Evolutionary conservation across 2,888 invertebrate genomes (phyloP).

Genomic region (Chaitophorus viminalis): DNA sequence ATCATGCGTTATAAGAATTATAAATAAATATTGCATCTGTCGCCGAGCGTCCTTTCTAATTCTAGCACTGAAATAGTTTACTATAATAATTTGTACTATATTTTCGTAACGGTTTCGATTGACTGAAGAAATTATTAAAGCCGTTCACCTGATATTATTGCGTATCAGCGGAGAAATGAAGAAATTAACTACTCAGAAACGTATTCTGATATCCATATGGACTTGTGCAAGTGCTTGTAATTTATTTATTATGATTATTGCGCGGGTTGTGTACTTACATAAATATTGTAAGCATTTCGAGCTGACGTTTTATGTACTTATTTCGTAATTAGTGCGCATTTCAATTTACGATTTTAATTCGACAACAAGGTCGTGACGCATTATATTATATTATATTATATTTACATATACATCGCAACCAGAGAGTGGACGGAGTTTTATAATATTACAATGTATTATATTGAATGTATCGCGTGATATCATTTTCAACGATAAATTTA

Average conservation of each 20-base stretch:
- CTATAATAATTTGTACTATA: no score
- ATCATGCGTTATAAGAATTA: no score
- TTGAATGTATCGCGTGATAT: conserved; percentile 17
- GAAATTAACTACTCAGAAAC: no score
- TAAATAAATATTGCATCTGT: no score
- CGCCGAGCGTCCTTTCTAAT: no score
- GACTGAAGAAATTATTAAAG: no score
- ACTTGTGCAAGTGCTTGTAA: not conserved
- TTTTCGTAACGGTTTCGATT: no score
- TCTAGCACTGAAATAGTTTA: no score
- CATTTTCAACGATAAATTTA: conserved; percentile 9
- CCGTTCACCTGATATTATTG: no score
- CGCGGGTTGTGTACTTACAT: not conserved
- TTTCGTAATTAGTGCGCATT: conserved; percentile 32
- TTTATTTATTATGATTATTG: not conserved
- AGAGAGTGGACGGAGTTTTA: not conserved
- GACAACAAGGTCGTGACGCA: not conserved
- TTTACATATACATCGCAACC: not conserved
- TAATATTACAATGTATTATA: not conserved
- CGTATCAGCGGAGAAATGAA: no score
- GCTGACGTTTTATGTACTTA: not conserved
- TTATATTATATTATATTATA: not conserved
- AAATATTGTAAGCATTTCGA: not conserved
- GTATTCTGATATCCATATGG: no score
- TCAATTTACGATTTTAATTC: conserved; percentile 38